Evolutionary conservation across 1,140 invertebrate species (phyloP).

Genomic region (Drosophila mayri): DNA sequence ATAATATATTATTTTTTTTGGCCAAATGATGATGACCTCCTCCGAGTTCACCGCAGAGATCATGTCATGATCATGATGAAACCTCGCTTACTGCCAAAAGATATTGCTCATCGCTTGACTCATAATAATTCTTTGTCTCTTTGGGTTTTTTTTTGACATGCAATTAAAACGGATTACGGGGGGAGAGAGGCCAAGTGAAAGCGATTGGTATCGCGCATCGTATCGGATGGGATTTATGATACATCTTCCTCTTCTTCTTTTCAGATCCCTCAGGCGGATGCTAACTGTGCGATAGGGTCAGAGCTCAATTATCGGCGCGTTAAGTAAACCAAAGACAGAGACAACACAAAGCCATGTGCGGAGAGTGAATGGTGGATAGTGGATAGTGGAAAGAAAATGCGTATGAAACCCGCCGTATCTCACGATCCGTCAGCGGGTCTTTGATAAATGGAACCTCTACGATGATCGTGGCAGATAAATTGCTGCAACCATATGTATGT

Average conservation of each 20-base stretch:
- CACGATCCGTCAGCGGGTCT: constrained; percentile 34
- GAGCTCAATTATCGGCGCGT: constrained; percentile 42
- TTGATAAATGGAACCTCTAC: constrained; percentile 30
- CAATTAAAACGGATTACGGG: constrained; percentile 42
- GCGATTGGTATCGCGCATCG: constrained; percentile 14
- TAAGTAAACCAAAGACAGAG: constrained; percentile 28
- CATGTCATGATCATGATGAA: constrained; percentile 19
- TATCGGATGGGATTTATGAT: constrained; percentile 9
- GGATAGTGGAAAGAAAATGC: constrained; percentile 28
- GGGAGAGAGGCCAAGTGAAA: constrained; percentile 5
- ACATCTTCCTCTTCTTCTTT: not conserved
- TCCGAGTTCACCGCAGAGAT: constrained; percentile 21
- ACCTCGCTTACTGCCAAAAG: not conserved
- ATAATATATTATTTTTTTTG: constrained; percentile 32
- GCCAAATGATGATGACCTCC: constrained; percentile 17
- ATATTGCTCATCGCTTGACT: constrained; percentile 43
- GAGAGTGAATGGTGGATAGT: constrained; percentile 14
- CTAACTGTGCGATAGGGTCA: constrained; percentile 47
- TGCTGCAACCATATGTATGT: not conserved
- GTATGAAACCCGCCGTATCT: constrained; percentile 27
- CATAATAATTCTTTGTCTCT: constrained; percentile 26
- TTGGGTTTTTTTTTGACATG: constrained; percentile 12
- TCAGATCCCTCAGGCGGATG: constrained; percentile 22
- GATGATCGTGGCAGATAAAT: constrained; percentile 42
- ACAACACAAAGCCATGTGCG: not conserved